Evolutionary conservation across 2,113 vertebrate species (phyloP).

Genomic region (Ammodytes dubius): DNA sequence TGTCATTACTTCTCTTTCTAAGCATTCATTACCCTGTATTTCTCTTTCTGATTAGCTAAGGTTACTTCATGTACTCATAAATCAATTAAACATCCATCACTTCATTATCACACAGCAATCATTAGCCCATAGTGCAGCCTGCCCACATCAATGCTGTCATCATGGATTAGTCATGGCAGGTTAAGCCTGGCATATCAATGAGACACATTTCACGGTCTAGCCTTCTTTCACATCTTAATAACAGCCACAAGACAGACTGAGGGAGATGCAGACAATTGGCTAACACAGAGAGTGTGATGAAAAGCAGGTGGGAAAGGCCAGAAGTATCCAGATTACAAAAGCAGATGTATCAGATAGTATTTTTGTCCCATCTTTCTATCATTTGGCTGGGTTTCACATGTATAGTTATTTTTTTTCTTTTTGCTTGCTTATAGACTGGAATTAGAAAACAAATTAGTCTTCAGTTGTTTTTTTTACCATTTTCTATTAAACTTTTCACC

Average conservation of each 20-base stretch:
- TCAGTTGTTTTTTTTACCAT: background rate
- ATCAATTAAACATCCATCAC: conserved; percentile 64
- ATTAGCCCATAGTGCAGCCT: conserved; percentile 65
- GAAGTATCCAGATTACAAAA: conserved; percentile 41
- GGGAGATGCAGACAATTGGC: conserved; percentile 35
- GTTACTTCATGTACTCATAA: conserved; percentile 63
- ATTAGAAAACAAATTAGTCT: background rate
- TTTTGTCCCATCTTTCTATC: background rate
- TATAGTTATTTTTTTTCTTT: background rate
- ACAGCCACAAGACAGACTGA: conserved; percentile 47
- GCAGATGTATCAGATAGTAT: conserved; percentile 34
- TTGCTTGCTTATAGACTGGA: conserved; percentile 1
- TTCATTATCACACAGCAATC: conserved; percentile 68
- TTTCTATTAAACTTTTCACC: background rate
- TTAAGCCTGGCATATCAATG: conserved; percentile 73
- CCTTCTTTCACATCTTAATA: conserved; percentile 68
- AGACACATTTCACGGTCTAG: conserved; percentile 63
- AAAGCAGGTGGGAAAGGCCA: conserved; percentile 41
- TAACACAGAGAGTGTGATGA: conserved; percentile 26
- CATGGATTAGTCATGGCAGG: conserved; percentile 76
- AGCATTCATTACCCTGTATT: conserved; percentile 65
- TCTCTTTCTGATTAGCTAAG: conserved; percentile 63
- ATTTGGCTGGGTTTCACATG: conserved; percentile 12
- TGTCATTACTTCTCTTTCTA: conserved; percentile 33
- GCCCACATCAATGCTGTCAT: conserved; percentile 76